Percentiles rank a stretch among this genome's conserved stretches.
These are phyloP conservation scores for Halesus radiatus DNA, from an alignment of 1,140 invertebrate genomes.

Conservation along the genomic window DNA sequence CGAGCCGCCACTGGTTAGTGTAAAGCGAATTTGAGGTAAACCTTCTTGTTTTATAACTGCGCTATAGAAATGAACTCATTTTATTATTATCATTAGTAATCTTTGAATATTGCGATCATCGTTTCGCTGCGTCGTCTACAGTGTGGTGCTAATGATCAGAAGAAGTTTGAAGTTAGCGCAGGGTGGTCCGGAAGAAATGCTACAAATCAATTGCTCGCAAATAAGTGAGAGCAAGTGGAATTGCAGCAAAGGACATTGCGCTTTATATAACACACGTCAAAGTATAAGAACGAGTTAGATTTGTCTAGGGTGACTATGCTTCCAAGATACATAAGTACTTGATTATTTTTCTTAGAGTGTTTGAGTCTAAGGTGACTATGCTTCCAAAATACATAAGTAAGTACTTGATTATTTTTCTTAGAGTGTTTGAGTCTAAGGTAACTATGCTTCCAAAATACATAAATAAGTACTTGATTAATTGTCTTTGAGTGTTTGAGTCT, in stretches of 20 bases:
- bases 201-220: conserved; percentile 9
- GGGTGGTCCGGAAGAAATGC: not conserved
- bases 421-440: not conserved
- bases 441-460: not conserved
- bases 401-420: not conserved
- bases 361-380: not conserved
- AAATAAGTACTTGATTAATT: not conserved
- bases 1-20: no score
- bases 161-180: not conserved
- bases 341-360: not conserved
- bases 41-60: no score
- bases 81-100: no score
- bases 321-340: not conserved
- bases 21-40: no score
- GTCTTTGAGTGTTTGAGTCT: not conserved
- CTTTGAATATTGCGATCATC: no score
- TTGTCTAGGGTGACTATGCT: not conserved
- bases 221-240: conserved; percentile 6
- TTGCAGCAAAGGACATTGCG: not conserved
- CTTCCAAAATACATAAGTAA: not conserved
- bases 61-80: no score
- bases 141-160: not conserved
- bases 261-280: not conserved
- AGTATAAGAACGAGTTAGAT: not conserved
- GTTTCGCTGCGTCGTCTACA: no score